These are phyloP conservation scores for Myotis findleyi DNA, from an alignment of 2,797 vertebrate species.

Conservation along the genomic window DNA sequence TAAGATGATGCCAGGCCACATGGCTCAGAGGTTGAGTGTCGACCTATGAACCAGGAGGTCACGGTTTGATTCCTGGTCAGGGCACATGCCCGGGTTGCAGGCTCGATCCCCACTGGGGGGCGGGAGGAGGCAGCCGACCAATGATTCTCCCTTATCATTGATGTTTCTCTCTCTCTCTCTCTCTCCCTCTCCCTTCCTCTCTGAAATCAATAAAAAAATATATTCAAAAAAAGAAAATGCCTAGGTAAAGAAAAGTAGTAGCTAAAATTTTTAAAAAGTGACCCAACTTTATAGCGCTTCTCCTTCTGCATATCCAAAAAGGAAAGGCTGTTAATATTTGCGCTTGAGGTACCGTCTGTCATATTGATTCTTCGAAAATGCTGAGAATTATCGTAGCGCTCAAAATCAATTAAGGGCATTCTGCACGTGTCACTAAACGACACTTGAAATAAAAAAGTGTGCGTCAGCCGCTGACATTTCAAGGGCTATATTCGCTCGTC, in stretches of 20 bases:
- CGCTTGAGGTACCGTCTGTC: background rate
- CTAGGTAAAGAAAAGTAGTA: too few species aligned
- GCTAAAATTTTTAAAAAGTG: background rate
- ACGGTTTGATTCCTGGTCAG: too few species aligned
- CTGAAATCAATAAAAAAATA: too few species aligned
- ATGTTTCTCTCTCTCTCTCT: too few species aligned
- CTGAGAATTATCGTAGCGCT: background rate
- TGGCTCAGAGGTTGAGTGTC: too few species aligned
- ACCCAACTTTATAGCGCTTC: background rate
- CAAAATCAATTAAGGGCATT: slow-evolving; percentile 1
- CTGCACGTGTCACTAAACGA: background rate
- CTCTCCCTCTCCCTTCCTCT: too few species aligned
- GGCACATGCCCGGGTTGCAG: too few species aligned
- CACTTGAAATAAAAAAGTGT: slow-evolving; percentile 51
- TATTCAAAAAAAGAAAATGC: too few species aligned
- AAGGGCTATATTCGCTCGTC: slow-evolving; percentile 57
- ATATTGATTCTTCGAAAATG: slow-evolving; percentile 4
- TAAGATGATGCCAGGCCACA: background rate
- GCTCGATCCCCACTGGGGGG: too few species aligned
- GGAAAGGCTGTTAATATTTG: background rate
- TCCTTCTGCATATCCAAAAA: background rate
- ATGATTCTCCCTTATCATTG: too few species aligned
- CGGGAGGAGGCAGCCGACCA: too few species aligned
- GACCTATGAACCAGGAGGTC: background rate
- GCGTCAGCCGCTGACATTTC: slow-evolving; percentile 61